phyloP scores from a whole-genome alignment of 2,797 vertebrate species.

The Luscinia luscinia region DNA sequence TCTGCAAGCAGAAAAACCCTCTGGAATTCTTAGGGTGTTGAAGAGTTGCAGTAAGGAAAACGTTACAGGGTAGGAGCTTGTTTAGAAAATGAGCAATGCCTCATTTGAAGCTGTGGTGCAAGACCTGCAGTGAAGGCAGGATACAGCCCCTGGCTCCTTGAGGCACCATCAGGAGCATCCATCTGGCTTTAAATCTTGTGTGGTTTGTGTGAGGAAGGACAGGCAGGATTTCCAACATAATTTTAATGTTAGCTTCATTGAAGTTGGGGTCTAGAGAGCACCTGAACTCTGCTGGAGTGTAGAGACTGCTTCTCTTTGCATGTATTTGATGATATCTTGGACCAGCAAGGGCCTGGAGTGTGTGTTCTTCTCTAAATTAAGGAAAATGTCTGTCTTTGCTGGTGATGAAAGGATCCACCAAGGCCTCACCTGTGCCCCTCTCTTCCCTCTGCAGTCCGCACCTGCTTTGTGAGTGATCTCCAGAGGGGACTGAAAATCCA shows the following conservation, averaged over 20 bases:
- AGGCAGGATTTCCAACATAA: background rate
- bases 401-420: background rate
- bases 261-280: accelerated
- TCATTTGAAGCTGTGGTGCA: background rate
- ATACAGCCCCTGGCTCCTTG: background rate
- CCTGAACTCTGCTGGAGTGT: background rate
- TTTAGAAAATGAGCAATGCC: background rate
- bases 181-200: background rate
- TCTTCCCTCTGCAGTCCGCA: conserved; percentile 79
- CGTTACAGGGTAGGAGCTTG: background rate
- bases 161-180: background rate
- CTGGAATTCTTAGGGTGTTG: background rate
- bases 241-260: background rate
- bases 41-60: background rate
- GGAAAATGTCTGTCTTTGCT: background rate
- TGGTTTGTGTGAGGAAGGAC: background rate
- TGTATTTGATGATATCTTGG: background rate
- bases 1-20: background rate
- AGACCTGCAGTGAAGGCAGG: background rate
- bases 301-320: background rate
- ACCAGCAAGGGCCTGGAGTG: background rate
- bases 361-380: background rate
- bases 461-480: conserved; percentile 95
- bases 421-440: background rate
- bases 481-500: conserved; percentile 93